Evolutionary conservation across 2,888 invertebrate species (phyloP).

Genomic region (Sinelater perroti): DNA sequence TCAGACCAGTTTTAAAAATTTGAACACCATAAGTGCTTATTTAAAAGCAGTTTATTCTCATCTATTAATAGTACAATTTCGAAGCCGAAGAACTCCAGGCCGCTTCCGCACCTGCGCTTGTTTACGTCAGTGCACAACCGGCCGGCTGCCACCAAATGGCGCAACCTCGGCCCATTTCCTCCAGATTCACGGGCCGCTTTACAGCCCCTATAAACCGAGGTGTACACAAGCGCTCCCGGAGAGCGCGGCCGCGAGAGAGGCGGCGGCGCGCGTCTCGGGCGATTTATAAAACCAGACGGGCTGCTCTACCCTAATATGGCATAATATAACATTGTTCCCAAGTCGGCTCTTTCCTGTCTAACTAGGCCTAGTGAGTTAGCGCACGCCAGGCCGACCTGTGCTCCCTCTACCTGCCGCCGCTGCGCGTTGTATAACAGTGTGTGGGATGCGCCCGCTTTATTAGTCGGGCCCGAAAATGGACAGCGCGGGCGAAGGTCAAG

Average conservation of each 20-base stretch:
- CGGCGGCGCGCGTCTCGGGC: slow-evolving; percentile 23
- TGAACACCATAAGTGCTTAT: too few species aligned
- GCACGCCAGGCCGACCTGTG: slow-evolving; percentile 18
- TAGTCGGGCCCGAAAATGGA: slow-evolving; percentile 27
- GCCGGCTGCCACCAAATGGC: too few species aligned
- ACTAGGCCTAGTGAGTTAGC: slow-evolving; percentile 28
- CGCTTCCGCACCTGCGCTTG: too few species aligned
- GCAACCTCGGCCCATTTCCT: slow-evolving; percentile 6
- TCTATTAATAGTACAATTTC: too few species aligned
- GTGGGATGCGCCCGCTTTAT: slow-evolving; percentile 27
- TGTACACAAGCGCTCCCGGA: slow-evolving; percentile 8
- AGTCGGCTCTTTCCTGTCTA: slow-evolving; percentile 40
- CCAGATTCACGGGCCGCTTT: slow-evolving; percentile 6
- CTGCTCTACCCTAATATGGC: slow-evolving; percentile 54
- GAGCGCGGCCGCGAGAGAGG: slow-evolving; percentile 3
- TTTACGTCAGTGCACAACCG: too few species aligned
- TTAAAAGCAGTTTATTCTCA: too few species aligned
- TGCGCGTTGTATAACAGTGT: slow-evolving; percentile 29
- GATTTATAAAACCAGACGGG: slow-evolving; percentile 40
- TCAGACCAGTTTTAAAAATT: too few species aligned
- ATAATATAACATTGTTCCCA: slow-evolving; percentile 53
- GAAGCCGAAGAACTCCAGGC: too few species aligned
- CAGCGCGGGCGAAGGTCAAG: slow-evolving; percentile 34
- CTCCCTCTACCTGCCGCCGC: slow-evolving; percentile 19
- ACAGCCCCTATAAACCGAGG: slow-evolving; percentile 8